Evolutionary conservation across 2,888 invertebrate genomes (phyloP).

Genomic region (Drosophila trichaetosa): DNA sequence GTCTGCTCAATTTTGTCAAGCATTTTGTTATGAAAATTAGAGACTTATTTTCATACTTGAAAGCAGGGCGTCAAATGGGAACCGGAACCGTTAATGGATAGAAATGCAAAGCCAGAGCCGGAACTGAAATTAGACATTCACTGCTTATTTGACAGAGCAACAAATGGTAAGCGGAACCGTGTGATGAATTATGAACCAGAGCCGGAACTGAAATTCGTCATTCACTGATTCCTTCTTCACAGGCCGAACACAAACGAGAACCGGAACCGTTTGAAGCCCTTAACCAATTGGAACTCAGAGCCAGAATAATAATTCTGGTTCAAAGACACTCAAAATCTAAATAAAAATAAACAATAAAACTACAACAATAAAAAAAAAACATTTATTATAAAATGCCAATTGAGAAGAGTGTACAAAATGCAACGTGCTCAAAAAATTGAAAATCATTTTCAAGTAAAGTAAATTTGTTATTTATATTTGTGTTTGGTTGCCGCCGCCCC

Average conservation of each 20-base stretch:
- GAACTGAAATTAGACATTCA: background rate
- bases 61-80: background rate
- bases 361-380: background rate
- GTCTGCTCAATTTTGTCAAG: background rate
- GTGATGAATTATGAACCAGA: background rate
- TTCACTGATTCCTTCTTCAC: background rate
- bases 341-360: background rate
- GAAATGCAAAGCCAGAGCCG: background rate
- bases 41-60: too few species aligned
- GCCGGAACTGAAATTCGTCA: background rate
- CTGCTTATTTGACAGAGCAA: background rate
- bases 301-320: background rate
- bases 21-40: background rate
- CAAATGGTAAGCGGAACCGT: background rate
- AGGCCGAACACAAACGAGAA: background rate
- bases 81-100: background rate
- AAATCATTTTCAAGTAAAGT: slow-evolving; percentile 13
- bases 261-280: background rate
- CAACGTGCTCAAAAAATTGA: background rate
- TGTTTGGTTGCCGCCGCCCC: slow-evolving; percentile 26
- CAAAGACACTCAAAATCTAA: background rate
- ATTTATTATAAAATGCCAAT: background rate
- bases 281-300: background rate
- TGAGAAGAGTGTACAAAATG: slow-evolving; percentile 22
- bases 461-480: slow-evolving; percentile 22